phyloP scores from a whole-genome alignment of 2,888 invertebrate genomes.

The Meghimatium bilineatum region DNA sequence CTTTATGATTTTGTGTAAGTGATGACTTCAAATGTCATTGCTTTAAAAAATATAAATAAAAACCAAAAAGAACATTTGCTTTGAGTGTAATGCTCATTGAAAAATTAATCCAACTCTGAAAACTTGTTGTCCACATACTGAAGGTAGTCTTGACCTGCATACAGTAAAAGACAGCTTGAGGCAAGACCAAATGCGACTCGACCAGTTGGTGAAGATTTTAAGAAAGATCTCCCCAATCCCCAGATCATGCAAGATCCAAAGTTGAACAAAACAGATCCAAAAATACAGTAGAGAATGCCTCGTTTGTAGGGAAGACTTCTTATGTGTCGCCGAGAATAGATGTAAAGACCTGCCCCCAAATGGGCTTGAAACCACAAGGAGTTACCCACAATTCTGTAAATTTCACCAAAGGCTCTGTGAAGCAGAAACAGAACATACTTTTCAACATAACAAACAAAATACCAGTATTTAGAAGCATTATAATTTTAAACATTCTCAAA shows the following conservation, averaged over 20 bases:
- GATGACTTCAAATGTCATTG: neutral
- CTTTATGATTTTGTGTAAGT: neutral
- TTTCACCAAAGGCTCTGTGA: constrained; percentile 73
- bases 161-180: constrained; percentile 61
- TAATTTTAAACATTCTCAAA: neutral
- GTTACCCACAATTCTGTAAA: constrained; percentile 80
- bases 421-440: neutral
- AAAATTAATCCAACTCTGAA: constrained; percentile 39
- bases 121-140: constrained; percentile 54
- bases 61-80: neutral
- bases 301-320: constrained; percentile 82
- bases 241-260: constrained; percentile 92
- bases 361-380: constrained; percentile 87
- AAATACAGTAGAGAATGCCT: constrained; percentile 81
- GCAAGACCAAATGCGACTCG: constrained; percentile 84
- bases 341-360: constrained; percentile 88
- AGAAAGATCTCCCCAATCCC: constrained; percentile 88
- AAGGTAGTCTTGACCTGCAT: constrained; percentile 61
- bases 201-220: constrained; percentile 84
- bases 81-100: neutral
- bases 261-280: constrained; percentile 84
- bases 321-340: constrained; percentile 88
- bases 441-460: neutral
- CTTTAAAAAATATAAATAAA: neutral
- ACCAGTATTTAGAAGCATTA: neutral